phyloP scores from a whole-genome alignment of 2,797 vertebrate genomes.

The Peromyscus eremicus region DNA sequence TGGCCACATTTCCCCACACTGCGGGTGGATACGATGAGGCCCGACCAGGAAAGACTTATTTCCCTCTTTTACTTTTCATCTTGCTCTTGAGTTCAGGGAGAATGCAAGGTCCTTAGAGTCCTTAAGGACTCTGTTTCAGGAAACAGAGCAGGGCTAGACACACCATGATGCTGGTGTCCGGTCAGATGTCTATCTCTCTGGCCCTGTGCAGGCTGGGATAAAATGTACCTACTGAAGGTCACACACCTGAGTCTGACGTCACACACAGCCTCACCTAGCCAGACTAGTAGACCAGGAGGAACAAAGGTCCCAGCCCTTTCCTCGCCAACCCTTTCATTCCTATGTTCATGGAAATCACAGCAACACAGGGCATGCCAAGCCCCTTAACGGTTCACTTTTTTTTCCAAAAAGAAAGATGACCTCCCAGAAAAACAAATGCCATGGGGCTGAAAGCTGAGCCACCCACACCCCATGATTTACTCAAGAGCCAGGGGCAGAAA shows the following conservation, averaged over 20 bases:
- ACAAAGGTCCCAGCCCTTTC: not conserved
- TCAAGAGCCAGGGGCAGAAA: not conserved
- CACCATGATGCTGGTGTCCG: not conserved
- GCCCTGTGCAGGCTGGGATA: not conserved
- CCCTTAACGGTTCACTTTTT: not conserved
- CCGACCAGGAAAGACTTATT: not conserved
- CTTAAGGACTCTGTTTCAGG: not conserved
- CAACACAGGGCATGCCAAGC: not conserved
- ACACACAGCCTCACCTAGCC: not conserved
- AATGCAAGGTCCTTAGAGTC: not conserved
- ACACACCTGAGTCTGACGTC: not conserved
- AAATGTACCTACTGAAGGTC: not conserved
- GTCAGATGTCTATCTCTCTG: not conserved
- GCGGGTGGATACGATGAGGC: not conserved
- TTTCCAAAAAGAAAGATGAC: not conserved
- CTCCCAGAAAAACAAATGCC: not conserved
- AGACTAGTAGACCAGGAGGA: not conserved
- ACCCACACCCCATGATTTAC: not conserved
- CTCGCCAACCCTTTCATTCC: not conserved
- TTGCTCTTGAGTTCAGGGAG: conserved; percentile 25
- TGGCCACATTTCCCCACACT: not conserved
- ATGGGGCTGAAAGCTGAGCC: conserved; percentile 18
- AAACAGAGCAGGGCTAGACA: not conserved
- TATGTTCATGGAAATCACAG: not conserved
- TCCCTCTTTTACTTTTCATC: not conserved